Evolutionary conservation across 2,888 invertebrate genomes (phyloP), one percentile per base, ranked within the genome.

Genomic region (Apodemia mormo): DNA sequence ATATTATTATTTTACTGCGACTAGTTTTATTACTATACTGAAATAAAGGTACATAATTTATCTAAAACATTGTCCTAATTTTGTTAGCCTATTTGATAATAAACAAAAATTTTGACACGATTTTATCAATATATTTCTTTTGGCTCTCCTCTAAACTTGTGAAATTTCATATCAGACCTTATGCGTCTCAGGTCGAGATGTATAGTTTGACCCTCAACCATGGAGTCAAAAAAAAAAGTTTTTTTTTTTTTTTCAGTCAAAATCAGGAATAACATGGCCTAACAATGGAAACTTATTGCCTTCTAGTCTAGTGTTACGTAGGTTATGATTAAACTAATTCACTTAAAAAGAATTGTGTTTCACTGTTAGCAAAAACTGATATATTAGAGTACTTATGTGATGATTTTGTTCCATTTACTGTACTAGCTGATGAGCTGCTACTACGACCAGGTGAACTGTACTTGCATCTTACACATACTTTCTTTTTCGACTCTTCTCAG

Each of bases 231-330:
- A n/a, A n/a, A n/a, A n/a, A n/a, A n/a, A n/a, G n/a, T n/a, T n/a
- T n/a, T n/a, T n/a, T n/a, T n/a, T n/a, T n/a, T n/a, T n/a, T n/a
- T n/a, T n/a, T n/a, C n/a, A n/a, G n/a, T n/a, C n/a, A 64, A 77
- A 76, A 29, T 76, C 75, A 0, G 76, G 75, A 10, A 77, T 65
- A 2, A 76, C 72, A 66, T 77, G 75, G 40, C 64, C 66, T 40
- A 72, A 22, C 2, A 68, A 22, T 12, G 74, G 56, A 69, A 72
- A 70, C 40, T 71, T 71, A 54, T 73, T 54, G 43, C 68, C 54
- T 1, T 54, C 54, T 54, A 22, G 22, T 22, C n/a, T 54, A 54
- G 22, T 54, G 54, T 22, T 54, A 22, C 22, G 54, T 54, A 54
- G n/a, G n/a, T n/a, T n/a, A 54, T 2, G 54, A n/a, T 22, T 54